phyloP scores from a whole-genome alignment of 92 coral and sea anemone genomes.

The Micromussa lordhowensis region DNA sequence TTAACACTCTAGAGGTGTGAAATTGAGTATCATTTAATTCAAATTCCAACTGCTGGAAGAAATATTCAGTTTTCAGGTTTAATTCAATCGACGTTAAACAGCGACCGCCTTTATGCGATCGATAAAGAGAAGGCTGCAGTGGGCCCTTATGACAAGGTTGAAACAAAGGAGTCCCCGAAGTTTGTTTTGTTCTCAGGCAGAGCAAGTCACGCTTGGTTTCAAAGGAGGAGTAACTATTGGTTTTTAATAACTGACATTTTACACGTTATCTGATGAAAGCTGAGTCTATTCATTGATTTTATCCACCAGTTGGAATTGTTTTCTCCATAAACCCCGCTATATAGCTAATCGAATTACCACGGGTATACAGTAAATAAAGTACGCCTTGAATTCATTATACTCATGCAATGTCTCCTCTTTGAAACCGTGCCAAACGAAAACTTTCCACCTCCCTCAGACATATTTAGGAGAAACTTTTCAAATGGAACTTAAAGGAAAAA shows the following conservation, averaged over 20 bases:
- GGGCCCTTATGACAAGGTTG: constrained; percentile 3
- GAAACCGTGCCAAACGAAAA: not conserved
- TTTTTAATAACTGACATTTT: constrained; percentile 38
- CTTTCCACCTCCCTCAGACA: not conserved
- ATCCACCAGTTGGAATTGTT: constrained; percentile 23
- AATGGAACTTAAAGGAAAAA: not conserved
- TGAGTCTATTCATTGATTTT: constrained; percentile 31
- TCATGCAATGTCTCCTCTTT: not conserved
- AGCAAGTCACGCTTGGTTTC: constrained; percentile 31
- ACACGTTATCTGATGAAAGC: constrained; percentile 43
- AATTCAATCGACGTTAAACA: constrained; percentile 16
- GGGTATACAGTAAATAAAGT: not conserved
- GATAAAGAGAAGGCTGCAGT: constrained; percentile 1
- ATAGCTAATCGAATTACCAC: constrained; percentile 25
- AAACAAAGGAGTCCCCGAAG: not conserved
- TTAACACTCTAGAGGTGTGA: constrained; percentile 8
- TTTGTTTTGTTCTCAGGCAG: constrained; percentile 5
- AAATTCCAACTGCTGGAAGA: not conserved
- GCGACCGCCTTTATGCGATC: not conserved
- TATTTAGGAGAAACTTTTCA: not conserved
- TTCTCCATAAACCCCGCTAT: constrained; percentile 16
- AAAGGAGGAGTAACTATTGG: constrained; percentile 18
- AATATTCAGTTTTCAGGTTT: not conserved
- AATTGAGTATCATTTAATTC: constrained; percentile 7
- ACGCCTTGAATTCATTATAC: not conserved